Conservation (phyloP, 2,888 invertebrate species). For the Polyommatus icarus region DNA sequence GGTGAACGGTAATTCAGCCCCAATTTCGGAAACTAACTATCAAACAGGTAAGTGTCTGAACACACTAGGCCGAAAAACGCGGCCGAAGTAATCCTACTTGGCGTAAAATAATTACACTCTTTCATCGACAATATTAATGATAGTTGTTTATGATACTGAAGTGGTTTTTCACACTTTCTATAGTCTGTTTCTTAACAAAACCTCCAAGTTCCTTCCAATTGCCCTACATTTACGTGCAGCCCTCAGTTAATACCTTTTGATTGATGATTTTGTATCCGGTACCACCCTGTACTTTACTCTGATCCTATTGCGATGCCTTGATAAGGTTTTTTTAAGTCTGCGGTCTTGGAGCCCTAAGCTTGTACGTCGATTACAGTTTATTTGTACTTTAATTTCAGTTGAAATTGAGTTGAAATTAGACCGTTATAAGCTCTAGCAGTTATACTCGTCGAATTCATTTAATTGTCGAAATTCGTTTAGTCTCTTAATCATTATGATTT, state of each 20-base stretch:
- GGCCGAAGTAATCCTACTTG: too few relatives aligned
- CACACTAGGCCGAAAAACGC: too few relatives aligned
- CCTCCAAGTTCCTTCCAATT: slow-evolving; percentile 7
- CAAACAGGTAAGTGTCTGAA: too few relatives aligned
- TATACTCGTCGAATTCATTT: too few relatives aligned
- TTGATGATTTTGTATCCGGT: slow-evolving; percentile 40
- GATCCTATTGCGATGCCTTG: not conserved
- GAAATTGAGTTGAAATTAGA: not conserved
- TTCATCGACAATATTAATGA: not conserved
- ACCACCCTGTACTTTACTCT: slow-evolving; percentile 40
- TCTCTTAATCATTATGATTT: too few relatives aligned
- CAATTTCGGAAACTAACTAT: too few relatives aligned
- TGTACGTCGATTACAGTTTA: not conserved
- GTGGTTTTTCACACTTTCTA: slow-evolving; percentile 9
- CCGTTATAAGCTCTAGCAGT: too few relatives aligned
- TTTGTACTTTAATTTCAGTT: not conserved
- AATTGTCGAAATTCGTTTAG: not conserved
- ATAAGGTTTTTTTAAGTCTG: not conserved
- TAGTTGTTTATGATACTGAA: not conserved
- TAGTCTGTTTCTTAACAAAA: not conserved
- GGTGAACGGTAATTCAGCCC: too few relatives aligned
- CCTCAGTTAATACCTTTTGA: slow-evolving; percentile 35
- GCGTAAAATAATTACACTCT: not conserved
- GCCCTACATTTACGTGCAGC: slow-evolving; percentile 19
- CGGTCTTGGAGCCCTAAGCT: not conserved